Percentiles rank a stretch among this genome's conserved stretches.
Conservation (phyloP, 2,113 vertebrate species). For the human (Homo sapiens) region GRCh38 chr7:96767501-96768000, state of each 20-base stretch:
- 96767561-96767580: not conserved
- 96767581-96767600: not conserved
- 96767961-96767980: conserved; percentile 3
- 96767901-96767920: conserved; percentile 60
- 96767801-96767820: not conserved
- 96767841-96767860: conserved; percentile 27
- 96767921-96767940: conserved; percentile 41
- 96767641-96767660: not conserved
- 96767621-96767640: not conserved
- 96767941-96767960: conserved; percentile 61
- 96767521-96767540: not conserved
- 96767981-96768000: conserved; percentile 46
- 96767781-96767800: not conserved
- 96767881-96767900: conserved; percentile 38
- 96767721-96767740: not conserved
- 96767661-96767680: not conserved
- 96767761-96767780: not conserved
- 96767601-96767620: not conserved
- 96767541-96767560: not conserved
- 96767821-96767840: conserved; percentile 47
- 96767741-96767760: not conserved
- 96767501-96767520: not conserved
- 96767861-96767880: conserved; percentile 49
- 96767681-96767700: not conserved
- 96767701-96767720: not conserved